Evolutionary conservation across 1,140 invertebrate genomes (phyloP), one percentile per base, ranked within the genome.

Genomic region (Dreissena rostriformis): DNA sequence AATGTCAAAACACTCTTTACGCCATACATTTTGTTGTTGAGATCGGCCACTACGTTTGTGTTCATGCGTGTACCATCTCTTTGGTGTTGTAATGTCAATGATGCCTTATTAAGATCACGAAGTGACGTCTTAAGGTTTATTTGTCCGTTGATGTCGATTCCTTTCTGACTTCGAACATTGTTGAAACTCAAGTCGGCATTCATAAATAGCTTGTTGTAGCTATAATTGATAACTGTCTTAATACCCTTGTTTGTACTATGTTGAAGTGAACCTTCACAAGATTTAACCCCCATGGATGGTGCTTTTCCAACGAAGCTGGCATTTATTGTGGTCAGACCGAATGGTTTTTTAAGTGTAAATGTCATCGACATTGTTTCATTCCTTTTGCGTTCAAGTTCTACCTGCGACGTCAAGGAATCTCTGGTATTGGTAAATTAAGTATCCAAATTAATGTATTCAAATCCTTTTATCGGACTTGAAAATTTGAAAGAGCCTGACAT

Each of bases 51-150:
- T 11, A 85, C 29, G 66, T 66, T 57, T 22, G 73, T 77, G n/a
- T 74, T 66, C 61, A 84, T 83, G 39, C 84, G 81, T n/a, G 52
- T 67, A 8, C 76, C 77, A 39, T 82, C 68, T 26, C 80, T 57
- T 26, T 55, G 76, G 71, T 89, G 82, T 17, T 61, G 76, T 14
- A 80, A 39, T 17, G 49, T 76, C 0, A 90, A 5, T 10, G 78
- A 74, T 7, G 80, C 78, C 19, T 82, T 76, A 53, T 82, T 78
- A 8, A 84, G 52, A 15, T 70, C 26, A 1, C 65, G 22, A 51
- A 86, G 76, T 63, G 88, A 78, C 52, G 88, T 86, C 53, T 86
- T 88, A 14, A 90, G 24, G 49, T 77, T 75, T 6, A 91, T 39
- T 26, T 71, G 68, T 55, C 85, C 88, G 24, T 74, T 65, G 0